Evolutionary conservation across 2,888 invertebrate genomes (phyloP), one percentile per base, ranked within the genome.

Genomic region (Entomobrya multifasciata): DNA sequence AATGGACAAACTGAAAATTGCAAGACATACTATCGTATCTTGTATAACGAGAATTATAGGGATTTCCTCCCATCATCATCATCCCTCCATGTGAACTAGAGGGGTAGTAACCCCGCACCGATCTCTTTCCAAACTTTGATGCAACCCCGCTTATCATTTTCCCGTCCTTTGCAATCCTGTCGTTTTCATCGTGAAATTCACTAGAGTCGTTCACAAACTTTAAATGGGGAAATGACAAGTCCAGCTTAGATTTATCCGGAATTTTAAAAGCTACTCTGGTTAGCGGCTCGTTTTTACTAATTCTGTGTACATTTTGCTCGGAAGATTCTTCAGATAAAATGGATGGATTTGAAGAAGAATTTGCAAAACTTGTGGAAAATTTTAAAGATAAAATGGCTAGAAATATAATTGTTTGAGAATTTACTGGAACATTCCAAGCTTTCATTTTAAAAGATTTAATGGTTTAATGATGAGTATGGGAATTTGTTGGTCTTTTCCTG

Each of bases 111-210:
- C 62, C 22, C 44, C 82, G 52, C 1, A 30, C 15, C 0, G 74
- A 57, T 60, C 82, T 72, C 15, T 44, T 76, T 22, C 79, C 60
- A 41, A 60, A 82, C 25, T 22, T 57, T 17, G 49, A 0, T 13
- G 44, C 44, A 17, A 82, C 60, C 11, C 82, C 74, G 60, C 72
- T 82, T 10, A 74, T 82, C 82, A 82, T 44, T 0, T 60, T 72
- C 8, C 70, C 57, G 27, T 81, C 41, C n/a, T 17, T 25, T 10
- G 81, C 81, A 22, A 81, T 81, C 41, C 17, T 67, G 20, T 82
- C 82, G 20, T 62, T 17, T 27, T 82, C 74, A 8, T 72, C 47
- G 13, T 44, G 47, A 11, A 74, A 25, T 30, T 74, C 72, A 13
- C 41, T 25, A 8, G 82, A 74, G 55, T 44, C 62, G 15, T 60